Evolutionary conservation across 2,888 invertebrate species (phyloP).

Genomic region (Suillia variegata): DNA sequence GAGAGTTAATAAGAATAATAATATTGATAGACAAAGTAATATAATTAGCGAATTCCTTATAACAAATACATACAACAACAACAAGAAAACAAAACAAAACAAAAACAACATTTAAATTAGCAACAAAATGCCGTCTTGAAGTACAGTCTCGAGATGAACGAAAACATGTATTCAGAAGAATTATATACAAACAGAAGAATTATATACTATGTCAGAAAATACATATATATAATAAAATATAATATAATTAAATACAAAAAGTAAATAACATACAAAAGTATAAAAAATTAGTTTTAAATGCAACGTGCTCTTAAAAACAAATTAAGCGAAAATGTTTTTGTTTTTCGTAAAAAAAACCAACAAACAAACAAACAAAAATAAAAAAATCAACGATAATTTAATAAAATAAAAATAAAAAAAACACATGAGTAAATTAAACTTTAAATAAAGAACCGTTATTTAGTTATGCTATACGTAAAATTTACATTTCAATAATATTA

Average conservation of each 20-base stretch:
- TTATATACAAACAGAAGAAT: not conserved
- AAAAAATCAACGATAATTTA: constrained; percentile 30
- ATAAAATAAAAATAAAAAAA: not conserved
- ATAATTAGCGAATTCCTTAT: not conserved
- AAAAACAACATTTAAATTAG: constrained; percentile 12
- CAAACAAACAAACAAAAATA: constrained; percentile 17
- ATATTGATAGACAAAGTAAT: not conserved
- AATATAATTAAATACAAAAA: constrained; percentile 17
- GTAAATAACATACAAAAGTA: constrained; percentile 8
- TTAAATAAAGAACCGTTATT: constrained; percentile 25
- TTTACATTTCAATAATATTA: constrained; percentile 38
- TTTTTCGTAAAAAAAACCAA: constrained; percentile 21
- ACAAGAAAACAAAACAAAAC: not conserved
- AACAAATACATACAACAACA: not conserved
- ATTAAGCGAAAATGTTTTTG: constrained; percentile 21
- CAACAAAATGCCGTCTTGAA: constrained; percentile 45
- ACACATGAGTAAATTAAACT: not conserved
- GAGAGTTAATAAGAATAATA: not conserved
- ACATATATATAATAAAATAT: constrained; percentile 12
- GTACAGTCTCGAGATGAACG: constrained; percentile 34
- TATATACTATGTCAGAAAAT: constrained; percentile 4
- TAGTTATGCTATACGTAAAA: constrained; percentile 48
- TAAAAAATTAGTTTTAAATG: constrained; percentile 23
- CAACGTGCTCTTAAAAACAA: constrained; percentile 16
- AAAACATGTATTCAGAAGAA: constrained; percentile 31